These are phyloP conservation scores for Trisateles emortualis DNA, from an alignment of 2,888 invertebrate genomes.

Conservation along the genomic window DNA sequence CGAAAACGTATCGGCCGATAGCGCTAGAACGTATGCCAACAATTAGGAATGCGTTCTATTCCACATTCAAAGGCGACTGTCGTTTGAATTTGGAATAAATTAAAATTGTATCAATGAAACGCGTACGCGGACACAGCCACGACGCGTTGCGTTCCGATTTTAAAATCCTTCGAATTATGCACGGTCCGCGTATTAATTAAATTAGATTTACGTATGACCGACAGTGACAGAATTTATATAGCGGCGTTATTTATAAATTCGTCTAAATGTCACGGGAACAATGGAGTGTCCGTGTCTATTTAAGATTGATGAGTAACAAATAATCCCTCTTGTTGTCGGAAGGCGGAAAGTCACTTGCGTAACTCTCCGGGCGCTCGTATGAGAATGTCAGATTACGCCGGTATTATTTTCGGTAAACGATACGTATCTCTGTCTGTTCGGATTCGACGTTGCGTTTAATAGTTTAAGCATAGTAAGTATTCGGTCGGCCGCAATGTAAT, in stretches of 20 bases:
- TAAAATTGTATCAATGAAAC: slow-evolving; percentile 53
- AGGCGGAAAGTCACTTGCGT: slow-evolving; percentile 75
- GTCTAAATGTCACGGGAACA: slow-evolving; percentile 85
- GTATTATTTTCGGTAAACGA: slow-evolving; percentile 84
- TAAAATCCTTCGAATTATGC: slow-evolving; percentile 61
- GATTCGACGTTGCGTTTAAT: slow-evolving; percentile 77
- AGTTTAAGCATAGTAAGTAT: slow-evolving; percentile 73
- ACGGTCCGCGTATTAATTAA: slow-evolving; percentile 63
- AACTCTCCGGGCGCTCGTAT: slow-evolving; percentile 65
- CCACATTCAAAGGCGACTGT: slow-evolving; percentile 72
- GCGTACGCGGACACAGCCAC: slow-evolving; percentile 33
- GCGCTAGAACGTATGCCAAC: slow-evolving; percentile 80
- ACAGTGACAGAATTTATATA: slow-evolving; percentile 67
- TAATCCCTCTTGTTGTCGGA: slow-evolving; percentile 76
- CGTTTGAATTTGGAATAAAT: slow-evolving; percentile 72
- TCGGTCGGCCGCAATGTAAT: slow-evolving; percentile 63
- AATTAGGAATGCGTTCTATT: slow-evolving; percentile 82
- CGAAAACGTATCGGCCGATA: slow-evolving; percentile 79
- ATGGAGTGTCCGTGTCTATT: slow-evolving; percentile 80
- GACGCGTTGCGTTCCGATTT: slow-evolving; percentile 55
- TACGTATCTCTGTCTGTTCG: slow-evolving; percentile 78
- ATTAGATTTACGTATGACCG: slow-evolving; percentile 68
- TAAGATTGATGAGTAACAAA: slow-evolving; percentile 83
- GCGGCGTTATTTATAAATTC: slow-evolving; percentile 79
- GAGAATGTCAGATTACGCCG: slow-evolving; percentile 77